A percentile compares a stretch with the other conserved stretches of the same genome.
Conservation (phyloP, 2,797 vertebrate genomes). For the Eulemur rubriventer region DNA sequence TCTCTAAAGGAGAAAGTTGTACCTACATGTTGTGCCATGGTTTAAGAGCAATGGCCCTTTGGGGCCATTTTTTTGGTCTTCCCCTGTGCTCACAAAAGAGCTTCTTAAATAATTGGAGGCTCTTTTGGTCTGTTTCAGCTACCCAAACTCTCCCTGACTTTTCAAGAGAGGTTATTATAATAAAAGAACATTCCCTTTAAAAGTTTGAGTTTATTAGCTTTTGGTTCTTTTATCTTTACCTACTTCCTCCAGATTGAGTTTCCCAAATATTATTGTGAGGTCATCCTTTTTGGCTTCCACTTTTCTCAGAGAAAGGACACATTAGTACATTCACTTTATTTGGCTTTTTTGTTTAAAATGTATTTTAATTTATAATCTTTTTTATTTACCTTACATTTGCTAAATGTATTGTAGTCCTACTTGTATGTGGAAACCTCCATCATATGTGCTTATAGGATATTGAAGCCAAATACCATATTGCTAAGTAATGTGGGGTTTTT, state of each 20-base stretch:
- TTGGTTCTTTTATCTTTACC: slow-evolving; percentile 39
- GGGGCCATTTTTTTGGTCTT: background rate
- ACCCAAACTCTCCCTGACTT: slow-evolving; percentile 43
- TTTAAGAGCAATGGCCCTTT: background rate
- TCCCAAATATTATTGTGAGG: background rate
- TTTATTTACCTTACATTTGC: slow-evolving; percentile 9
- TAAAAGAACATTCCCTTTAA: background rate
- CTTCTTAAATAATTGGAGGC: background rate
- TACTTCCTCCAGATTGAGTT: slow-evolving; percentile 16
- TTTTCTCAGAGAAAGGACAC: background rate
- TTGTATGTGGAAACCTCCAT: background rate
- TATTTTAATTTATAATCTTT: slow-evolving; percentile 9
- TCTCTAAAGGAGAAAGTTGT: background rate
- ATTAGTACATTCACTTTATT: background rate
- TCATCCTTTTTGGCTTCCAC: background rate
- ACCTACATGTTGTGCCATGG: background rate
- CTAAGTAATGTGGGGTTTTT: background rate
- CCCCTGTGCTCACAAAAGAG: background rate
- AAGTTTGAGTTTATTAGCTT: slow-evolving; percentile 18
- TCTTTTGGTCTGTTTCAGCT: slow-evolving; percentile 37
- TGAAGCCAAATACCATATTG: background rate
- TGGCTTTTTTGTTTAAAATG: background rate
- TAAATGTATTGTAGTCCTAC: background rate
- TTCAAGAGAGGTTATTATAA: slow-evolving; percentile 36
- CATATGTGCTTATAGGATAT: background rate